phyloP scores from a whole-genome alignment of 2,113 vertebrate species.

The Calypte anna region DNA sequence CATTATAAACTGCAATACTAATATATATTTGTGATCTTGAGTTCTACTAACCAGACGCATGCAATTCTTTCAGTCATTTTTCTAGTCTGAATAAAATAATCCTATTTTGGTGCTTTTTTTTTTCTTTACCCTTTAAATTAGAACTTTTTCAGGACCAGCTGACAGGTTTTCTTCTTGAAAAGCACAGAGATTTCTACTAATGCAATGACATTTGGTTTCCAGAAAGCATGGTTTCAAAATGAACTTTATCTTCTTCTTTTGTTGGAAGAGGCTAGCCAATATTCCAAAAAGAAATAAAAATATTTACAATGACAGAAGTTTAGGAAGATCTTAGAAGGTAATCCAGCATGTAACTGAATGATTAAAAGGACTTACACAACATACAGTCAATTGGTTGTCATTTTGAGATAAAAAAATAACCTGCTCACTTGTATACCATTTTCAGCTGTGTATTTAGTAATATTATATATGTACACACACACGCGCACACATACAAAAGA shows the following conservation, averaged over 20 bases:
- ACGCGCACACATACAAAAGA: not conserved
- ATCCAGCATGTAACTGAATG: constrained; percentile 44
- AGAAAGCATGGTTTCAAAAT: constrained; percentile 58
- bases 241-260: constrained; percentile 2
- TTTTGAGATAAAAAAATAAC: constrained; percentile 75
- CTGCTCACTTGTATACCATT: constrained; percentile 77
- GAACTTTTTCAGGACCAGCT: constrained; percentile 69
- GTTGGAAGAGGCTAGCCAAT: not conserved
- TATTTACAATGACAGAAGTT: constrained; percentile 60
- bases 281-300: constrained; percentile 26
- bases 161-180: constrained; percentile 58
- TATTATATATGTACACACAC: not conserved
- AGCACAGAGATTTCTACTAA: constrained; percentile 45
- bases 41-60: constrained; percentile 60
- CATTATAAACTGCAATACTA: constrained; percentile 41
- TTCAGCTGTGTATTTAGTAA: constrained; percentile 79
- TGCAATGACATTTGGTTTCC: constrained; percentile 44
- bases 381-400: constrained; percentile 58
- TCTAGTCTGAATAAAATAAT: constrained; percentile 57
- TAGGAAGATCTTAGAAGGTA: constrained; percentile 38
- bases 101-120: constrained; percentile 13
- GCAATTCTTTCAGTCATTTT: constrained; percentile 54
- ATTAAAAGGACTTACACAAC: constrained; percentile 37
- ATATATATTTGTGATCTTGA: constrained; percentile 59
- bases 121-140: constrained; percentile 15